Base-by-base conservation (phyloP, 1,140 invertebrate genomes). In the Mamestra configurata region DNA sequence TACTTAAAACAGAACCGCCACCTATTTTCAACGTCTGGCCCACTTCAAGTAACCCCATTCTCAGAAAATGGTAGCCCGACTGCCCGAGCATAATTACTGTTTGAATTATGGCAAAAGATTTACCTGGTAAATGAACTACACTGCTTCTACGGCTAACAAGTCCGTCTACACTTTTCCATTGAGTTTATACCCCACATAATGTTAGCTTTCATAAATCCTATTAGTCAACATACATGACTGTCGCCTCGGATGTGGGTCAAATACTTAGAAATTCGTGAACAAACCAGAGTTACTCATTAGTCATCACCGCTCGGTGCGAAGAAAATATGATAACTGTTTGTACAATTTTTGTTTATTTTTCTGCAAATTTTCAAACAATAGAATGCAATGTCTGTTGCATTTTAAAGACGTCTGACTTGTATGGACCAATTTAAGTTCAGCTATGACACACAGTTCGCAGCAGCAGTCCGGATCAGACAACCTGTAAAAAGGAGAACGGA, bases 231-330 rank as follows among this genome's bases (percentile, higher is more conserved):
- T 43, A 68, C 22, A 64, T 73, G 51, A 20, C n/a, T 40, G 11
- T 40, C 10, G 35, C 7, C 27, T 13, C 27, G 37, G 20, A 82
- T 83, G 66, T 89, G 85, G 92, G 92, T 92, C 92, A 90, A 88
- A 83, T 91, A 93, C 90, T 89, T 85, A 85, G 92, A 92, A 93
- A 89, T 84, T 83, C 85, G 75, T 88, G 79, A 87, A 73, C 83
- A 84, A 31, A 82, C 78, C 68, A 76, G 78, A 31, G 40, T 89
- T 88, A 89, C 87, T 89, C 37, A 35, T 89, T 88, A 89, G 86
- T 90, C 90, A 89, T 83, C 53, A 55, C n/a, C 40, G 22, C n/a
- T 20, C 11, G 0, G 11, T 68, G 5, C 46, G 20, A 18, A 22
- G 0, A 64, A 46, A 8, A 61, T 35, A 61, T 49, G 24, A 76